Conservation (phyloP, 64 coral and sea anemone species). For the Acropora tenuis region DNA sequence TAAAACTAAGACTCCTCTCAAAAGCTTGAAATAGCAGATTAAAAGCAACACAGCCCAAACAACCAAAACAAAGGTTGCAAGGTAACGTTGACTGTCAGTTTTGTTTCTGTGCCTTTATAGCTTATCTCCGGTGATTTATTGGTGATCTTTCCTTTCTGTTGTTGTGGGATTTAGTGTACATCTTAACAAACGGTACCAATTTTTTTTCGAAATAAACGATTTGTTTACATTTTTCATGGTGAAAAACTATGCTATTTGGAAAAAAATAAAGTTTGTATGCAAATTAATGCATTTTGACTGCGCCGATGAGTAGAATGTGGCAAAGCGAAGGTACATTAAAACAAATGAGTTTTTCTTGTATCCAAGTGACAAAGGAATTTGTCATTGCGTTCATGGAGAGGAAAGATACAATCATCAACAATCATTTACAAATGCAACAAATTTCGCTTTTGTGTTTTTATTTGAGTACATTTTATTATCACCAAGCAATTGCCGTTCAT, state of each 20-base stretch:
- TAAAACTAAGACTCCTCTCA: background rate
- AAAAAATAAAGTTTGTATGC: background rate
- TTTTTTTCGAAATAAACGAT: background rate
- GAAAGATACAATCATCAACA: constrained; percentile 38
- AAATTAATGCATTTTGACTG: background rate
- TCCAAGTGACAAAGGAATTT: background rate
- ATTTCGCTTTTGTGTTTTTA: too few relatives aligned
- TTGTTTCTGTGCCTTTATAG: too few relatives aligned
- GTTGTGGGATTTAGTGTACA: too few relatives aligned
- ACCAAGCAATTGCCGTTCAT: too few relatives aligned
- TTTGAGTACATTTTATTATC: too few relatives aligned
- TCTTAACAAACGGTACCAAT: too few relatives aligned
- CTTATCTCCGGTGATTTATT: too few relatives aligned
- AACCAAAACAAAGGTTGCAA: background rate
- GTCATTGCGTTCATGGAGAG: background rate
- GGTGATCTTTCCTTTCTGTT: too few relatives aligned
- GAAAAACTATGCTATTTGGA: background rate
- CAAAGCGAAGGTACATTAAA: background rate
- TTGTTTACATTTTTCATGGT: constrained; percentile 13
- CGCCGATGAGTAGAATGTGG: background rate
- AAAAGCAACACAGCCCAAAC: background rate
- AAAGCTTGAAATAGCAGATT: background rate
- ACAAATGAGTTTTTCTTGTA: constrained; percentile 1
- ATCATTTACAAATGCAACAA: background rate
- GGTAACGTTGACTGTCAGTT: too few relatives aligned